These are phyloP conservation scores for Agrotis segetum DNA, from an alignment of 2,888 invertebrate genomes.

Conservation along the genomic window DNA sequence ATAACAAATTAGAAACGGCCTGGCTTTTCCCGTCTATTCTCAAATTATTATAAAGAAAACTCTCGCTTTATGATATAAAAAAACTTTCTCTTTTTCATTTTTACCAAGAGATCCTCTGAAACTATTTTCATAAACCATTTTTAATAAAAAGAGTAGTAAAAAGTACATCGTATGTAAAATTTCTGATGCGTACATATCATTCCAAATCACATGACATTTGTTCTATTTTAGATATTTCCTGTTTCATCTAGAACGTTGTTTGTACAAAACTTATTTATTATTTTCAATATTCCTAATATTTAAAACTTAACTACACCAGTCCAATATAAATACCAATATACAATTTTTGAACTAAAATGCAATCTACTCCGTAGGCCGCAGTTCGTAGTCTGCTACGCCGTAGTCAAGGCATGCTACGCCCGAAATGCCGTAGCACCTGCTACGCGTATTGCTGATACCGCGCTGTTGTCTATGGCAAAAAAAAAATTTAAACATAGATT, in stretches of 20 bases:
- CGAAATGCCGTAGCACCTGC: neutral
- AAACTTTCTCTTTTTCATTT: conserved; percentile 29
- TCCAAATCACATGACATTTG: conserved; percentile 32
- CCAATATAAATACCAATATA: too few relatives aligned
- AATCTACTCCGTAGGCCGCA: conserved; percentile 1
- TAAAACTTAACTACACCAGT: too few relatives aligned
- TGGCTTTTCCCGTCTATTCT: neutral
- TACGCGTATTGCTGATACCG: too few relatives aligned
- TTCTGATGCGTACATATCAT: conserved; percentile 58
- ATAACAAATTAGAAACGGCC: neutral
- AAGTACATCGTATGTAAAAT: conserved; percentile 10
- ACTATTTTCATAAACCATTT: conserved; percentile 61
- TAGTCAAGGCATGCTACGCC: neutral
- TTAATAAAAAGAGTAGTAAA: conserved; percentile 32
- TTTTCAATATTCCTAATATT: too few relatives aligned
- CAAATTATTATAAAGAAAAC: neutral
- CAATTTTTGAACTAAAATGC: neutral
- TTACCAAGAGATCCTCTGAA: conserved; percentile 34
- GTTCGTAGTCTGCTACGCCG: conserved; percentile 22
- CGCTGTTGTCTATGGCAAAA: neutral
- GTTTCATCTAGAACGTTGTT: conserved; percentile 14
- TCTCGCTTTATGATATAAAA: neutral
- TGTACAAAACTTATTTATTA: too few relatives aligned
- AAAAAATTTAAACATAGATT: neutral
- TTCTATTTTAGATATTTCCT: conserved; percentile 7